Percentiles rank a stretch among this genome's conserved stretches.
These are phyloP conservation scores for Atherinomorus stipes DNA, from an alignment of 2,113 vertebrate species.

Conservation along the genomic window DNA sequence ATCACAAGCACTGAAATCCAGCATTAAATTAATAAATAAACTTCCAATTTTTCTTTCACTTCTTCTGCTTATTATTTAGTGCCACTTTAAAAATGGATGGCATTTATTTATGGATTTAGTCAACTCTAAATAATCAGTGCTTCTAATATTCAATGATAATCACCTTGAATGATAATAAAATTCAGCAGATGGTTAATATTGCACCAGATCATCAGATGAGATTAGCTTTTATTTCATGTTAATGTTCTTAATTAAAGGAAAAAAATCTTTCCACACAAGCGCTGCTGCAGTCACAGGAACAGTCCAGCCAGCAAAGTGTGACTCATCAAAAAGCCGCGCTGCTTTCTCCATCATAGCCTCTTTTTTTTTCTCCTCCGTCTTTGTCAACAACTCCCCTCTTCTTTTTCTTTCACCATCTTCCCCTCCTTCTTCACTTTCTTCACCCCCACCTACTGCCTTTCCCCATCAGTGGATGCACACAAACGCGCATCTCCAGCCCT, in stretches of 20 bases:
- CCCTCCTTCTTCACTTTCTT: constrained; percentile 33
- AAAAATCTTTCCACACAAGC: background rate
- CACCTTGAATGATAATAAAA: too few relatives aligned
- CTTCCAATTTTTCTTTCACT: too few relatives aligned
- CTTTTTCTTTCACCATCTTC: constrained; percentile 24
- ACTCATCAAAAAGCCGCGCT: constrained; percentile 70
- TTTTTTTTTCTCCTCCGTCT: constrained; percentile 27
- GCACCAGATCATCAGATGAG: too few relatives aligned
- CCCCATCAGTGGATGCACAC: constrained; percentile 43
- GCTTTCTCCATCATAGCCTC: constrained; percentile 26
- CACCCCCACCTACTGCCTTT: constrained; percentile 15
- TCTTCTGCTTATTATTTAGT: too few relatives aligned
- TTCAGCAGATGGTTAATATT: too few relatives aligned
- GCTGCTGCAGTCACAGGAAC: constrained; percentile 26
- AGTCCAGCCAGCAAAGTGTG: constrained; percentile 54
- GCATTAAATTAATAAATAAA: too few relatives aligned
- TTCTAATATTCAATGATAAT: too few relatives aligned
- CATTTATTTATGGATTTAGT: too few relatives aligned
- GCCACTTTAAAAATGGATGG: too few relatives aligned
- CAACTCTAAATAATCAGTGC: too few relatives aligned
- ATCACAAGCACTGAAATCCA: too few relatives aligned
- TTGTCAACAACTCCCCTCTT: constrained; percentile 34
- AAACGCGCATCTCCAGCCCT: constrained; percentile 39
- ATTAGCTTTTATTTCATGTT: background rate
- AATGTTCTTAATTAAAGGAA: background rate